Base-by-base conservation (phyloP, 2,797 vertebrate species). In the Morus bassanus region DNA sequence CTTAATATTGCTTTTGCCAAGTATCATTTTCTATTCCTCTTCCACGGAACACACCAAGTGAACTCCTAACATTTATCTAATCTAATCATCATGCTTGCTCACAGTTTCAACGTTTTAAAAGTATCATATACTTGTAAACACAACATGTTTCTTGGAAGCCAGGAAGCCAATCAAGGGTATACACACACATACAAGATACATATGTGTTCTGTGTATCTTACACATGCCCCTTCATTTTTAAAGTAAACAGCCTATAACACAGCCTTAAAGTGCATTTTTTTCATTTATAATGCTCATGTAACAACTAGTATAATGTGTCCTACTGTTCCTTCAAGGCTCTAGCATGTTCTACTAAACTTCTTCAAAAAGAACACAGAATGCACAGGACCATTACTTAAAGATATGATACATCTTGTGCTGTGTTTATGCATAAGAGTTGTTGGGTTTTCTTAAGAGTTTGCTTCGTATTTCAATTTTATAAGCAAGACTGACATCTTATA, bases 131-230 rank as follows among this genome's bases (percentile, higher is more conserved):
- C 56, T 73, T 65, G 19, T 27, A 72, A 89, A 61, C 9, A 72
- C 11, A 54, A 30, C 18, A 13, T 2, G 19, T 37, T 76, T 50
- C 56, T 50, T 63, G 60, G 54, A 86, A 85, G 46, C 10, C 74
- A 86, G 57, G 28, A 94, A 89, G 41, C 10, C 4, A 0, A 2
- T 7, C 76, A 45, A 30, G 10, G n/a, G 92, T 35, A 64, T 4
- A 54, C 8, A 39, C 8, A 39, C 15, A 37, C 6, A 11, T 5
- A 35, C 2, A 78, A 48, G 48, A 27, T 7, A 30, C 0, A 0
- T 5, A 13, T 6, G 11, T 56, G 18, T 35, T 43, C 54, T 35
- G 7, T 12, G 3, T 33, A 41, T 85, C 37, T 50, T 30, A 59
- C 11, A 61, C 11, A 53, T 0, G 1, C 3, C 3, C 15, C 64